A percentile compares a stretch with the other conserved stretches of the same genome.
These are phyloP conservation scores for Myiagra hebetior DNA, from an alignment of 2,113 vertebrate genomes.

Conservation along the genomic window DNA sequence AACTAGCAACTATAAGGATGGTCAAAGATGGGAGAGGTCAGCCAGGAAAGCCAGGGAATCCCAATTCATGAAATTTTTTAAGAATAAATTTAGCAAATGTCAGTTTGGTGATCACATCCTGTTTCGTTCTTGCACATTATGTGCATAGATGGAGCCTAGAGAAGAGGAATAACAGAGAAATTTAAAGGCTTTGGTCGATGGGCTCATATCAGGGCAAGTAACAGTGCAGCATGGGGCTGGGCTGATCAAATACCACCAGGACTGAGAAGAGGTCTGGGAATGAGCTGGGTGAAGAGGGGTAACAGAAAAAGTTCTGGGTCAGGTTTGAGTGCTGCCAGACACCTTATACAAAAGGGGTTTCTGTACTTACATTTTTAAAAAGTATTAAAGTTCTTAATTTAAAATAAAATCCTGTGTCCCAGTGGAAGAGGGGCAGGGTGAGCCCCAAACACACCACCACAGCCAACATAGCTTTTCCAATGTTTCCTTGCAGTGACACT, in stretches of 20 bases:
- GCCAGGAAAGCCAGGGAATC: not conserved
- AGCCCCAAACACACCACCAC: not conserved
- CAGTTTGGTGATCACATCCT: not conserved
- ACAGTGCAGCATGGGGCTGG: rapidly evolving
- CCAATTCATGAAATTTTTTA: not conserved
- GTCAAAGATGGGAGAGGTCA: not conserved
- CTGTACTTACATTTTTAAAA: not conserved
- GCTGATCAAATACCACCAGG: not conserved
- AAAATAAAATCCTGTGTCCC: not conserved
- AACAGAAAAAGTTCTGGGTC: not conserved
- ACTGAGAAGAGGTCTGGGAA: not conserved
- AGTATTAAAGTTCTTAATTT: not conserved
- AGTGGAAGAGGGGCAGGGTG: too few species aligned
- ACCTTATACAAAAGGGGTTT: not conserved
- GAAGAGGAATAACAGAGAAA: not conserved
- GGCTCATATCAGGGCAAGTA: not conserved
- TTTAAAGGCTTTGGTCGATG: not conserved
- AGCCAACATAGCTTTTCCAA: not conserved
- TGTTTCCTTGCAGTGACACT: not conserved
- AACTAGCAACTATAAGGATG: not conserved
- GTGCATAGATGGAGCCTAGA: not conserved
- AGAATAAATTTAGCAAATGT: not conserved
- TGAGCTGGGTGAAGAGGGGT: not conserved
- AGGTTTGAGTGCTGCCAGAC: not conserved
- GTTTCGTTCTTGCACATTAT: not conserved